Evolutionary conservation across 2,888 invertebrate genomes (phyloP).

Genomic region (Leucophenga montana): DNA sequence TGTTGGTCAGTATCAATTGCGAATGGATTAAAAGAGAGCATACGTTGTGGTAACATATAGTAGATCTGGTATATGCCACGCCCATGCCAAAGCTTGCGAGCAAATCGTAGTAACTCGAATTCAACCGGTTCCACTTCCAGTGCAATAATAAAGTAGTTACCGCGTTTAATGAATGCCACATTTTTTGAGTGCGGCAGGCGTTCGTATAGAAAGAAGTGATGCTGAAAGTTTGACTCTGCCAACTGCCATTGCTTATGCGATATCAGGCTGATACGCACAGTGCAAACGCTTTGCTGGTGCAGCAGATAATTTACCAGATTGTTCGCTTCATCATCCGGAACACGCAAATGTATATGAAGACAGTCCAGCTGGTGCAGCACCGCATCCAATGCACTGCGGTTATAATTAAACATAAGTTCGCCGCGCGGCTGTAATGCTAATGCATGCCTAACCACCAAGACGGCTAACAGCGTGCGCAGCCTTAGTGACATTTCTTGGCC

Average conservation of each 20-base stretch:
- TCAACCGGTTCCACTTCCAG: conserved; percentile 36
- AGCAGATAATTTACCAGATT: conserved; percentile 52
- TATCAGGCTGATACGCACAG: conserved; percentile 43
- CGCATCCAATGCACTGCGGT: conserved; percentile 29
- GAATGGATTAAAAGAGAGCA: conserved; percentile 66
- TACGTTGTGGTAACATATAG: conserved; percentile 45
- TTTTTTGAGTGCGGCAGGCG: background rate
- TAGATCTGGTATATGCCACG: conserved; percentile 58
- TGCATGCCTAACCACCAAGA: background rate
- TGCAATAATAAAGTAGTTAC: conserved; percentile 46
- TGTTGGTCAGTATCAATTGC: background rate
- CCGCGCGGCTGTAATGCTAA: background rate
- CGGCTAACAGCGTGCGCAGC: background rate
- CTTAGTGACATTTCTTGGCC: conserved; percentile 31
- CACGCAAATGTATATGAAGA: conserved; percentile 52
- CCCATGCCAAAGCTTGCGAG: conserved; percentile 53
- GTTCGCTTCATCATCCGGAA: conserved; percentile 39
- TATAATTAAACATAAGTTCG: background rate
- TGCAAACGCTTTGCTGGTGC: conserved; percentile 37
- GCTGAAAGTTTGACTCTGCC: background rate
- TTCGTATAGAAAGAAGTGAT: conserved; percentile 45
- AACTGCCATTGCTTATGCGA: background rate
- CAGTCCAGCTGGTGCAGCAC: conserved; percentile 48
- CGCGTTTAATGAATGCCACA: conserved; percentile 20
- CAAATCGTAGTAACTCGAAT: conserved; percentile 40